These are phyloP conservation scores for Harpagoxenus sublaevis DNA, from an alignment of 2,888 invertebrate species.

Conservation along the genomic window DNA sequence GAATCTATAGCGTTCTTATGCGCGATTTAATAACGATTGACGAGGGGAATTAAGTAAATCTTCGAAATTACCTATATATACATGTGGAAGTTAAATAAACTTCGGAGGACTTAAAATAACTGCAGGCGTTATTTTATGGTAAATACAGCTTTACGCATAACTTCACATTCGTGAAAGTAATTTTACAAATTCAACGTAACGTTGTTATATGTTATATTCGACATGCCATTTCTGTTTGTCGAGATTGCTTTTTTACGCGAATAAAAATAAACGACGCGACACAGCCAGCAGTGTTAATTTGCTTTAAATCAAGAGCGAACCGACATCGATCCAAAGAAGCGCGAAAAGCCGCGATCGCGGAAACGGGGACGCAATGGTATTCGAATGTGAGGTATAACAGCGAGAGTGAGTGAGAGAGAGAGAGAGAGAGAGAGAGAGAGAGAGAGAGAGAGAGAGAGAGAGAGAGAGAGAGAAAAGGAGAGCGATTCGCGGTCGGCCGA, in stretches of 20 bases:
- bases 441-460: neutral
- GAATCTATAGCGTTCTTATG: conserved; percentile 5
- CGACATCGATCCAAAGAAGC: neutral
- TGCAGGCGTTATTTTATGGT: neutral
- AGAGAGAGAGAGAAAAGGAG: neutral
- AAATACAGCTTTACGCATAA: conserved; percentile 8
- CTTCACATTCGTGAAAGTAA: neutral
- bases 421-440: no score
- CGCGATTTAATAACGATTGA: conserved; percentile 17
- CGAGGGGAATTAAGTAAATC: neutral
- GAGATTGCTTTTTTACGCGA: neutral
- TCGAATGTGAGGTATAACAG: neutral
- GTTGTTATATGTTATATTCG: neutral
- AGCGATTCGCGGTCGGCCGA: neutral
- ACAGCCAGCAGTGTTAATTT: neutral
- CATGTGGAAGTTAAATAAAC: conserved; percentile 5
- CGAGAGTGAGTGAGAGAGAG: neutral
- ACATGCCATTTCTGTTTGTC: neutral
- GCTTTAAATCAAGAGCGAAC: conserved; percentile 11
- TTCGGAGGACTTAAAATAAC: neutral
- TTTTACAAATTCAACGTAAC: neutral
- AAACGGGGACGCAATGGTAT: neutral
- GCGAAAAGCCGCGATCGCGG: neutral
- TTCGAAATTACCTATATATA: neutral
- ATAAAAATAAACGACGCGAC: conserved; percentile 17